phyloP scores from a whole-genome alignment of 1,140 invertebrate species.

The Drosophila eugracilis region DNA sequence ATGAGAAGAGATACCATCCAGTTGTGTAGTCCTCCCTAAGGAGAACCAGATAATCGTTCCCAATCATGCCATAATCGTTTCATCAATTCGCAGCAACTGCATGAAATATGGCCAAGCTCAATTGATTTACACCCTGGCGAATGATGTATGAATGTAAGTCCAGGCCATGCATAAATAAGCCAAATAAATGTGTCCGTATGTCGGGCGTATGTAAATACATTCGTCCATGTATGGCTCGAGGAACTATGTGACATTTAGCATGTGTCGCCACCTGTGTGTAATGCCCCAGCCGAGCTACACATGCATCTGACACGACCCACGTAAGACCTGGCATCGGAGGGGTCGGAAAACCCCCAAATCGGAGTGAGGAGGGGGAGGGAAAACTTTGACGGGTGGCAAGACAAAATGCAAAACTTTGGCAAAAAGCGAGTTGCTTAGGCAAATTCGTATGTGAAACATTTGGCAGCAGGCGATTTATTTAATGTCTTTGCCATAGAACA shows the following conservation, averaged over 20 bases:
- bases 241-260: constrained; percentile 78
- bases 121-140: constrained; percentile 27
- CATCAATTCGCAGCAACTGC: constrained; percentile 37
- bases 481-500: constrained; percentile 70
- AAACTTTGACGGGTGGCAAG: constrained; percentile 47
- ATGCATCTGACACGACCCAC: constrained; percentile 66
- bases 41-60: constrained; percentile 19
- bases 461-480: constrained; percentile 82
- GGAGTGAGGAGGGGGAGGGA: background rate
- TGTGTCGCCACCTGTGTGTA: constrained; percentile 80
- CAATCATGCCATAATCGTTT: constrained; percentile 37
- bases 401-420: constrained; percentile 76
- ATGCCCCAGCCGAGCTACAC: constrained; percentile 64
- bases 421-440: constrained; percentile 73
- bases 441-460: constrained; percentile 82
- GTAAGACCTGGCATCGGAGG: constrained; percentile 10
- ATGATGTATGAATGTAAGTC: constrained; percentile 19
- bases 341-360: background rate
- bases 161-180: constrained; percentile 57
- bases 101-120: constrained; percentile 23
- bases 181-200: constrained; percentile 30
- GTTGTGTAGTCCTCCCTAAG: background rate
- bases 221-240: constrained; percentile 22
- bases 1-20: background rate
- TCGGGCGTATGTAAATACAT: constrained; percentile 11